These are phyloP conservation scores for Eristalis arbustorum DNA, from an alignment of 2,888 invertebrate species.

Conservation along the genomic window DNA sequence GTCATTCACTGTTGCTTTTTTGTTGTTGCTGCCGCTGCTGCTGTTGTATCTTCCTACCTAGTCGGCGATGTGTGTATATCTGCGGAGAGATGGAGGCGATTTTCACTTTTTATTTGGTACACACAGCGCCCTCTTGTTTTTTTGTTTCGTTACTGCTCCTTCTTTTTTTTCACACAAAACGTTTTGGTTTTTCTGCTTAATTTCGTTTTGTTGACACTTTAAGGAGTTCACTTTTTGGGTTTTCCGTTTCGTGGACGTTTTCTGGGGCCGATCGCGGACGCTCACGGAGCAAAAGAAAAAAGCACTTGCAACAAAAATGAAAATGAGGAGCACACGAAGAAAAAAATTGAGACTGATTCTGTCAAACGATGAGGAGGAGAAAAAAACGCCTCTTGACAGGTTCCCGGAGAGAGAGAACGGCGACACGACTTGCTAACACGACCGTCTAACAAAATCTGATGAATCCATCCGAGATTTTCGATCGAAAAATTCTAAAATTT, in stretches of 20 bases:
- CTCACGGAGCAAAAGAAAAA: no score
- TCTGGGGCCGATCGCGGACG: slow-evolving; percentile 13
- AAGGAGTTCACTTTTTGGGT: not conserved
- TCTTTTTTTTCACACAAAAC: slow-evolving; percentile 20
- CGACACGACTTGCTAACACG: slow-evolving; percentile 53
- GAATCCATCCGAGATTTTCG: slow-evolving; percentile 48
- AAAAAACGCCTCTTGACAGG: slow-evolving; percentile 41
- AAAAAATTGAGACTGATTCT: slow-evolving; percentile 28
- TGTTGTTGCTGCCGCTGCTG: not conserved
- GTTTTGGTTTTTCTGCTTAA: not conserved
- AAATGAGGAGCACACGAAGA: slow-evolving; percentile 21
- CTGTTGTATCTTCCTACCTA: not conserved
- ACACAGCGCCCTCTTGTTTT: slow-evolving; percentile 65
- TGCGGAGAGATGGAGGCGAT: slow-evolving; percentile 43
- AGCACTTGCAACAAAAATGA: not conserved
- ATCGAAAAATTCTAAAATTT: slow-evolving; percentile 61
- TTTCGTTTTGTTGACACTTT: slow-evolving; percentile 27
- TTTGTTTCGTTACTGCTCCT: slow-evolving; percentile 13
- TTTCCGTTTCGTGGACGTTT: not conserved
- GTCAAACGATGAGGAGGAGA: slow-evolving; percentile 16
- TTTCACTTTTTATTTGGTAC: slow-evolving; percentile 59
- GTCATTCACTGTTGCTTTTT: slow-evolving; percentile 52
- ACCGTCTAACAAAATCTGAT: slow-evolving; percentile 65
- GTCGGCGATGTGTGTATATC: slow-evolving; percentile 33
- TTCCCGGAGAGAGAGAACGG: slow-evolving; percentile 24